Base-by-base conservation (phyloP, 2,797 vertebrate species). In the Urocyon cinereoargenteus region DNA sequence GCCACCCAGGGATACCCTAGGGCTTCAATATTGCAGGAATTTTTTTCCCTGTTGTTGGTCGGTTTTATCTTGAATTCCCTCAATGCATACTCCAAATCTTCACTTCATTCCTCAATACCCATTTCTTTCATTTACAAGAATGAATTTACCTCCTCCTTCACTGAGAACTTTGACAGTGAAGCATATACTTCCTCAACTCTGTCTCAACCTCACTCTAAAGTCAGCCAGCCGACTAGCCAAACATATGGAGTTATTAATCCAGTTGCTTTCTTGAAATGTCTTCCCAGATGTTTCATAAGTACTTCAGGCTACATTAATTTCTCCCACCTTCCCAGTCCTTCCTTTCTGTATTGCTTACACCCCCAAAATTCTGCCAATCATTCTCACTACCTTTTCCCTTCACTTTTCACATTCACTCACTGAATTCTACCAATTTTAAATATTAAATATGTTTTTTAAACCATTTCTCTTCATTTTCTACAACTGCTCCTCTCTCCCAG, bases 21-120 rank as follows among this genome's bases (percentile, higher is more conserved):
- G 16, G 26, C 31, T 26, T 96, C 61, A 86, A 22, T 7, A 70
- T 64, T 88, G 3, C 11, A 15, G 73, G 59, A 49, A 72, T 10
- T 51, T 53, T 73, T 64, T 79, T 73, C 55, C 18, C 86, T 96
- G 53, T 96, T 89, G 31, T 78, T 78, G 70, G 26, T 73, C 10
- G 55, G 92, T 82, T 93, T 91, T 81, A 40, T 61, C 55, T 86
- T 86, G 10, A 78, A n/a, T 93, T 93, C 40, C 40, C 53, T 93
- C 53, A 81, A 6, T 70, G 55, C 18, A 16, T 82, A 36, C 5
- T 73, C n/a, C 57, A 73, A n/a, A 68, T 45, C 22, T 85, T 93
- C 18, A 22, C 40, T 57, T 70, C 13, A 81, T 51, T 61, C 40
- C 24, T 79, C 49, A 72, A 15, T 64, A 36, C 70, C 13, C 28